phyloP scores from a whole-genome alignment of 2,113 vertebrate species.

The Echinops telfairi region DNA sequence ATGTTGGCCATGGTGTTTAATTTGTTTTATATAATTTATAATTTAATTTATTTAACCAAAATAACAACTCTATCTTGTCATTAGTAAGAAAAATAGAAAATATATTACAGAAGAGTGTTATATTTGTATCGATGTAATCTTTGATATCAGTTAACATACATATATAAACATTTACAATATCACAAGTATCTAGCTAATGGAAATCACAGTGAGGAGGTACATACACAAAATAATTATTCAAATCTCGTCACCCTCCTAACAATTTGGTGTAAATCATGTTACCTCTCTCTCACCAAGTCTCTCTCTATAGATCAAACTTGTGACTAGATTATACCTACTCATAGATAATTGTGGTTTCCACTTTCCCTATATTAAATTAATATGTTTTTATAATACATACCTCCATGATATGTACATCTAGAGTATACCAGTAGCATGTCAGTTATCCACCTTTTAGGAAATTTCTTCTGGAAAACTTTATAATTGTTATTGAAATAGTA shows the following conservation, averaged over 20 bases:
- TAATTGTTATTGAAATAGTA: background rate
- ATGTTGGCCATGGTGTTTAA: background rate
- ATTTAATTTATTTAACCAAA: conserved; percentile 40
- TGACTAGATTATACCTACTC: background rate
- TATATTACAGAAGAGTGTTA: background rate
- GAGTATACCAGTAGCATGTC: background rate
- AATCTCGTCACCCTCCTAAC: background rate
- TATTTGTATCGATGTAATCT: background rate
- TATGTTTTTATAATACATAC: background rate
- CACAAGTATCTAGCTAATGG: background rate
- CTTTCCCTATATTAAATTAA: background rate
- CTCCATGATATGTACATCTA: background rate
- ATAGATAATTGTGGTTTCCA: too few species aligned
- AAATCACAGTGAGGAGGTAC: background rate
- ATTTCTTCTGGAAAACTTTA: background rate
- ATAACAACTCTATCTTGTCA: background rate
- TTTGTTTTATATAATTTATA: conserved; percentile 17
- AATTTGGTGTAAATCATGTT: background rate
- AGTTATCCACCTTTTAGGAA: background rate
- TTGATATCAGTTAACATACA: conserved; percentile 11
- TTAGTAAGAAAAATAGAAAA: background rate
- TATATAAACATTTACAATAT: background rate
- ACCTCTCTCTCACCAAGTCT: background rate
- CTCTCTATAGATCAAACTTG: background rate
- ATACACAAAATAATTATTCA: background rate